Evolutionary conservation across 2,888 invertebrate species (phyloP), one percentile per base, ranked within the genome.

Genomic region (Conops quadrifasciatus): DNA sequence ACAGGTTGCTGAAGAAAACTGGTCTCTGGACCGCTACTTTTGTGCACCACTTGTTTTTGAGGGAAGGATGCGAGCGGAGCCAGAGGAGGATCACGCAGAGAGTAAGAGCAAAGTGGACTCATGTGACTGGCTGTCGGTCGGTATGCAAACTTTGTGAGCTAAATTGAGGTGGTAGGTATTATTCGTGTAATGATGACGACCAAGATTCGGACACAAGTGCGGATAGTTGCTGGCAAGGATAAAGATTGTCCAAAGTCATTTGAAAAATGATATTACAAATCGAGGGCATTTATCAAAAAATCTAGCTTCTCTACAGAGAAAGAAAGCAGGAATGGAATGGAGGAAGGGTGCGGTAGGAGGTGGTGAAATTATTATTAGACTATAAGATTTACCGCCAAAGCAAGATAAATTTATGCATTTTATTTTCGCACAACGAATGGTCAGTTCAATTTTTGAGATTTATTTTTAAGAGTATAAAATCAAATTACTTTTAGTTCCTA

Each of bases 191-290:
- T 67, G 58, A 67, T 68, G 68, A 68, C 60, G 36, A 36, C 36
- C 36, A 36, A 60, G 28, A 68, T 68, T 68, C 60, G 30, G 21
- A 51, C 62, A 71, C 73, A 71, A 73, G 53, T 62, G 65, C 63
- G 66, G 45, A 28, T 51, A n/a, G 28, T 45, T 43, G 11, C 15
- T 53, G 68, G 68, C 49, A 28, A 70, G 64, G 26, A 56, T 53
- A 51, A 47, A 69, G 73, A 74, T 75, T 74, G 75, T 72, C 73
- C 74, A 71, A 71, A 73, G 71, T 56, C 70, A 78, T 78, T 80
- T 82, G 83, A 84, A 82, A 84, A 85, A 84, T 84, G 80, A 79
- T 82, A 82, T 84, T 85, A 84, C 84, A 84, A 84, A 84, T 84
- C 82, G 80, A 77, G 76, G 75, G 79, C 80, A 85, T 84, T 84